These are phyloP conservation scores for Diplosoma virens DNA, from an alignment of 23 tunicate genomes.

Conservation along the genomic window DNA sequence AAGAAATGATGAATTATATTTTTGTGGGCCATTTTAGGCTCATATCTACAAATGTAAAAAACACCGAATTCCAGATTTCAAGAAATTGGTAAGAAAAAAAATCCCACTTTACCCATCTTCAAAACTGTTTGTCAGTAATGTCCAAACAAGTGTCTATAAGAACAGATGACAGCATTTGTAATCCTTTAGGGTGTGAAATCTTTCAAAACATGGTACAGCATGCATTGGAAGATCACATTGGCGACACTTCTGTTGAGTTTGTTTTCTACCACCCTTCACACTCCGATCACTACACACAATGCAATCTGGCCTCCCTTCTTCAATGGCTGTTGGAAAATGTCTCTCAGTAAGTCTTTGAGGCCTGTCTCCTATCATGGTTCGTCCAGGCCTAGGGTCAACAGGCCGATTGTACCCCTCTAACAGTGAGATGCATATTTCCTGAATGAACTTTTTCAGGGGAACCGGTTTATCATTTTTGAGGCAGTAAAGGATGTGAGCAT, in stretches of 20 bases:
- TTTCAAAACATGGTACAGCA: constrained; percentile 14
- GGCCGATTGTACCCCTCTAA: no score
- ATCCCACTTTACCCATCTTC: background rate
- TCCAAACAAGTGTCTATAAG: constrained; percentile 16
- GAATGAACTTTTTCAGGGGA: constrained; percentile 17
- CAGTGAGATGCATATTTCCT: constrained; percentile 12
- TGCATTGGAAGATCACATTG: constrained; percentile 14
- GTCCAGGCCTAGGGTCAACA: constrained; percentile 6
- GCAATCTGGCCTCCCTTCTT: constrained; percentile 16
- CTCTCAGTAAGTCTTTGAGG: constrained; percentile 18
- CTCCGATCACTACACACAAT: no score
- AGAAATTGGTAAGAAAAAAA: background rate
- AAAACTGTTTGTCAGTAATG: constrained; percentile 14
- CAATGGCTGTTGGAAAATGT: constrained; percentile 17
- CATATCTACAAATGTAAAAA: background rate
- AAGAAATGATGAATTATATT: constrained; percentile 2
- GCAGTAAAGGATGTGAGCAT: constrained; percentile 22
- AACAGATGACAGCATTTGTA: constrained; percentile 19
- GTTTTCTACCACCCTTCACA: constrained; percentile 20
- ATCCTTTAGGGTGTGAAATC: constrained; percentile 20
- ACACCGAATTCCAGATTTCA: background rate
- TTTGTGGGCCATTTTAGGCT: constrained; percentile 11
- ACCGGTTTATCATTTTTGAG: constrained; percentile 16
- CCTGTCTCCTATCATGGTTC: constrained; percentile 18
- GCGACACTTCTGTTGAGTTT: constrained; percentile 5